phyloP scores from a whole-genome alignment of 2,113 vertebrate species.

The Nothobranchius furzeri region DNA sequence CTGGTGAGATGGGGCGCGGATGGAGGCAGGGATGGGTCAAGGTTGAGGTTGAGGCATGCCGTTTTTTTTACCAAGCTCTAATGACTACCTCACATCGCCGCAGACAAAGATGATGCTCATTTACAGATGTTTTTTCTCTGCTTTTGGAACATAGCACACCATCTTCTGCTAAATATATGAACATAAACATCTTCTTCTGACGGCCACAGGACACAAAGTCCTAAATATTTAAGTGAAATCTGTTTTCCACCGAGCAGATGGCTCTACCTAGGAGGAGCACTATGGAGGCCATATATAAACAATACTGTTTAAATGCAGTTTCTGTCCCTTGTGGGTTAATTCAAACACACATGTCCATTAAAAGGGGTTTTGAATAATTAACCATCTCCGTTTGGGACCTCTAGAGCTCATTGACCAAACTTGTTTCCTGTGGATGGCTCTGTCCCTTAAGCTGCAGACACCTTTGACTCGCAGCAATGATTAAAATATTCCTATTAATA shows the following conservation, averaged over 20 bases:
- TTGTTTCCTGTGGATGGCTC: conserved; percentile 34
- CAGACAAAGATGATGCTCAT: conserved; percentile 19
- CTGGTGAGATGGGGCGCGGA: conserved; percentile 7
- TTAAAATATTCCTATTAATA: not conserved
- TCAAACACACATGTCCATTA: conserved; percentile 44
- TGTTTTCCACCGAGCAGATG: conserved; percentile 22
- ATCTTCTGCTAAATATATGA: too few relatives aligned
- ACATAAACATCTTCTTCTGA: not conserved
- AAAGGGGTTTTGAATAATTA: conserved; percentile 51
- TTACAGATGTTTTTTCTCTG: conserved; percentile 14
- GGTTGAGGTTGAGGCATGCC: conserved; percentile 49
- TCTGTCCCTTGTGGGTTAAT: conserved; percentile 50
- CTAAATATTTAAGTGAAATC: conserved; percentile 16
- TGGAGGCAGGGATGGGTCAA: conserved; percentile 43
- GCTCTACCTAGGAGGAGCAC: conserved; percentile 25
- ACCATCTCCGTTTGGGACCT: conserved; percentile 50
- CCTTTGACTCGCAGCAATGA: not conserved
- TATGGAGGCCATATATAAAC: conserved; percentile 21
- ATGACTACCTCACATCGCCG: conserved; percentile 19
- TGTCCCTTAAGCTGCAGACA: conserved; percentile 1
- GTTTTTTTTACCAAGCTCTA: conserved; percentile 41
- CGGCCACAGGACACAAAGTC: conserved; percentile 25
- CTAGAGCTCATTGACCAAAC: conserved; percentile 33
- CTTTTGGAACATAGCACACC: conserved; percentile 7
- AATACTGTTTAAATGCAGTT: conserved; percentile 33